A percentile compares a stretch with the other conserved stretches of the same genome.
Conservation (phyloP, 2,113 vertebrate species). For the Fulmarus glacialis region DNA sequence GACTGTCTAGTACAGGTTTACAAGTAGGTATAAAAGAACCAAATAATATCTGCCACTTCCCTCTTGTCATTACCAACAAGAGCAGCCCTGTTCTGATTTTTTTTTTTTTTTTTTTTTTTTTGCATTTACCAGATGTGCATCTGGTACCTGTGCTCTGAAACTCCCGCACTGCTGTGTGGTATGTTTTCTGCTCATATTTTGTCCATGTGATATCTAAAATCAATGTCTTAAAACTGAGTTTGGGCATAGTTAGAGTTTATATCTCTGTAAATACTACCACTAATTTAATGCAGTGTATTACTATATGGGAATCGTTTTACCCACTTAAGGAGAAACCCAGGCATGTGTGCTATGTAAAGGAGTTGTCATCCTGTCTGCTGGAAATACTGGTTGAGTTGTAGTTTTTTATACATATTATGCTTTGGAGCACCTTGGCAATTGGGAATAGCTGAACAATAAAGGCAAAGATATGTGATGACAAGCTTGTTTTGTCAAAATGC, state of each 20-base stretch:
- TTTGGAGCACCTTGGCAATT: background rate
- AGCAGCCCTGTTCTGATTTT: background rate
- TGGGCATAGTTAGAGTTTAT: background rate
- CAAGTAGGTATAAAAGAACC: background rate
- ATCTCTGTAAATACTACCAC: background rate
- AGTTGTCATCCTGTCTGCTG: background rate
- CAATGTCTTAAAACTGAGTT: background rate
- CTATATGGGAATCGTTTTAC: background rate
- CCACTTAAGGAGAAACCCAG: background rate
- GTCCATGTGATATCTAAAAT: background rate
- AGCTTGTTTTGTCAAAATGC: background rate
- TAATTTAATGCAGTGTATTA: background rate
- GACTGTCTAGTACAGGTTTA: background rate
- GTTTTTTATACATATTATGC: background rate
- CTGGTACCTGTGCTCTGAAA: background rate
- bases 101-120: background rate
- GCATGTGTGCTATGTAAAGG: background rate
- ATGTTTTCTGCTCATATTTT: background rate
- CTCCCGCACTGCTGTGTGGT: background rate
- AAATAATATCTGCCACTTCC: background rate
- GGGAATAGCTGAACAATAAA: background rate
- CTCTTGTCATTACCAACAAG: background rate
- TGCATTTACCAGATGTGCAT: background rate
- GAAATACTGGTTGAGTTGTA: background rate
- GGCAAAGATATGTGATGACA: background rate